Conservation (phyloP, 2,113 vertebrate genomes). For the Paratilapia polleni region DNA sequence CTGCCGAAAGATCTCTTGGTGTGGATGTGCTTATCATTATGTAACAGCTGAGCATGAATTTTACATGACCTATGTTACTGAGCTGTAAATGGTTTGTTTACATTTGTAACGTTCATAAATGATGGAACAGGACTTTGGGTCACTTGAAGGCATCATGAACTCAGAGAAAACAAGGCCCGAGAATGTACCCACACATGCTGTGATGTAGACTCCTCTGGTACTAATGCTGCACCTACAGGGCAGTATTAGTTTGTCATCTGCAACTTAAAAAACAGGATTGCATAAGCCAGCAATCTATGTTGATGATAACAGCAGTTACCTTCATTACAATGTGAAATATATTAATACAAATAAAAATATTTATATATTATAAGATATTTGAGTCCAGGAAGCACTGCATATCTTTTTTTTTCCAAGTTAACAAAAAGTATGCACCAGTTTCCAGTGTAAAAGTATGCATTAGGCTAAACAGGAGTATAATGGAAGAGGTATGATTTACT, state of each 20-base stretch:
- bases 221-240: not conserved
- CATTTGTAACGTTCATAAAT: conserved; percentile 44
- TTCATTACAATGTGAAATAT: too few relatives aligned
- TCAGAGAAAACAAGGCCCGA: not conserved
- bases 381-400: too few relatives aligned
- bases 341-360: too few relatives aligned
- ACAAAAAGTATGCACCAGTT: not conserved
- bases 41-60: conserved; percentile 56
- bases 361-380: too few relatives aligned
- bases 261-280: too few relatives aligned
- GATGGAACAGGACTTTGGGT: conserved; percentile 27
- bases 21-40: conserved; percentile 26
- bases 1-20: conserved; percentile 25
- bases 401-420: too few relatives aligned
- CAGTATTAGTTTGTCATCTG: too few relatives aligned
- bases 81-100: conserved; percentile 59
- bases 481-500: not conserved
- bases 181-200: not conserved
- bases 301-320: too few relatives aligned
- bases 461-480: not conserved
- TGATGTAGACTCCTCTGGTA: not conserved
- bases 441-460: not conserved
- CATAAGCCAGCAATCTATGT: too few relatives aligned
- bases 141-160: not conserved
- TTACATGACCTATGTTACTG: conserved; percentile 28